These are phyloP conservation scores for Cotesia vestalis DNA, from an alignment of 1,140 invertebrate genomes.

Conservation along the genomic window DNA sequence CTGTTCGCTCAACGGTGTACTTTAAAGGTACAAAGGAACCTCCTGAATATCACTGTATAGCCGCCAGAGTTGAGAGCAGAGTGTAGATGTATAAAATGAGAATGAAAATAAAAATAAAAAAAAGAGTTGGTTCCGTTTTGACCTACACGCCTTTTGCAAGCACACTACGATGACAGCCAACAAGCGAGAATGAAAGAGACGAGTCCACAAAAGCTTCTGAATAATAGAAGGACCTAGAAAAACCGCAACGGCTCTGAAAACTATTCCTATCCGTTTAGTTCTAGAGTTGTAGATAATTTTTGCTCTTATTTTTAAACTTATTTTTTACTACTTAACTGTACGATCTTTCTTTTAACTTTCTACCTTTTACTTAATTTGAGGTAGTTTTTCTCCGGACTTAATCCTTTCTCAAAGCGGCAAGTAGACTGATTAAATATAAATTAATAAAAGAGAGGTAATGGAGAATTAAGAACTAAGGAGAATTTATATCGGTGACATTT, in stretches of 20 bases:
- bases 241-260: conserved; percentile 49
- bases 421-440: too few species aligned
- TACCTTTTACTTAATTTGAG: conserved; percentile 30
- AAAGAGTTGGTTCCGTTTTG: too few species aligned
- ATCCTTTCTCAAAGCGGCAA: neutral
- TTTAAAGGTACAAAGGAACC: conserved; percentile 50
- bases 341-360: neutral
- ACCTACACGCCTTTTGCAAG: conserved; percentile 3
- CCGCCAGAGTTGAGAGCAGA: too few species aligned
- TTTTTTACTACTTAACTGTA: neutral
- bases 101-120: too few species aligned
- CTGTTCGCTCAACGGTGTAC: conserved; percentile 39
- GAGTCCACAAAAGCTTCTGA: conserved; percentile 51
- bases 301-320: conserved; percentile 51
- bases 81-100: too few species aligned
- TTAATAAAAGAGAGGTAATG: too few species aligned
- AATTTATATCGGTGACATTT: too few species aligned
- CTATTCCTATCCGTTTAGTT: conserved; percentile 44
- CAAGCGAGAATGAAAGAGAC: conserved; percentile 41
- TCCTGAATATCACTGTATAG: conserved; percentile 45
- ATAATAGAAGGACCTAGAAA: conserved; percentile 53
- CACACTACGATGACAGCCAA: conserved; percentile 15
- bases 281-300: conserved; percentile 54
- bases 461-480: too few species aligned
- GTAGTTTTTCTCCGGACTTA: neutral